phyloP scores from a whole-genome alignment of 2,113 vertebrate genomes.

The Mustelus asterias region DNA sequence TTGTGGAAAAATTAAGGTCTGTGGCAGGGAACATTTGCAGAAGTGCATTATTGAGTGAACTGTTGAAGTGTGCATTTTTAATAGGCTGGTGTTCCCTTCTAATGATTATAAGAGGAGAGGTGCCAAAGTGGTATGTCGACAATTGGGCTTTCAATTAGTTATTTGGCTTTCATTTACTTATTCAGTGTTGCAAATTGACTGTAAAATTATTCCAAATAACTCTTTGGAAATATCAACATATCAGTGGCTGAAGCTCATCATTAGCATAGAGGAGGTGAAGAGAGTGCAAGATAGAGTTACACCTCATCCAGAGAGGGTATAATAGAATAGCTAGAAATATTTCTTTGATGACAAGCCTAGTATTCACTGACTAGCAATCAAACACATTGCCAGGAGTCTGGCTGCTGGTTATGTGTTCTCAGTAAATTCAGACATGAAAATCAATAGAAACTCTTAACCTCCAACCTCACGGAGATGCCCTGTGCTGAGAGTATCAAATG shows the following conservation, averaged over 20 bases:
- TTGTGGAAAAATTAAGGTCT: not conserved
- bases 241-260: not conserved
- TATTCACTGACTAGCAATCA: slow-evolving; percentile 41
- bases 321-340: slow-evolving; percentile 19
- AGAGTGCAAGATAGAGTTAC: not conserved
- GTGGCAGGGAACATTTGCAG: not conserved
- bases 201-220: slow-evolving; percentile 19
- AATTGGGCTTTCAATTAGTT: not conserved
- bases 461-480: slow-evolving; percentile 45
- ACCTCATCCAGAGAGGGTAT: not conserved
- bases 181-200: slow-evolving; percentile 13
- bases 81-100: not conserved
- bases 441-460: slow-evolving; percentile 59
- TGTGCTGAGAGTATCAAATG: slow-evolving; percentile 52
- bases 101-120: not conserved
- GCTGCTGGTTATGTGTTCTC: slow-evolving; percentile 46
- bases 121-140: not conserved
- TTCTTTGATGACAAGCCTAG: slow-evolving; percentile 15
- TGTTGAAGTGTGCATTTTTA: not conserved
- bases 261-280: not conserved
- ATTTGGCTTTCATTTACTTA: not conserved
- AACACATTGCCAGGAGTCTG: slow-evolving; percentile 44
- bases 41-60: not conserved
- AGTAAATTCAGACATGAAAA: slow-evolving; percentile 57
- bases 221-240: not conserved